Percentiles rank a stretch among this genome's conserved stretches.
phyloP scores from a whole-genome alignment of 2,888 invertebrate species.

The Erpobdella octoculata region DNA sequence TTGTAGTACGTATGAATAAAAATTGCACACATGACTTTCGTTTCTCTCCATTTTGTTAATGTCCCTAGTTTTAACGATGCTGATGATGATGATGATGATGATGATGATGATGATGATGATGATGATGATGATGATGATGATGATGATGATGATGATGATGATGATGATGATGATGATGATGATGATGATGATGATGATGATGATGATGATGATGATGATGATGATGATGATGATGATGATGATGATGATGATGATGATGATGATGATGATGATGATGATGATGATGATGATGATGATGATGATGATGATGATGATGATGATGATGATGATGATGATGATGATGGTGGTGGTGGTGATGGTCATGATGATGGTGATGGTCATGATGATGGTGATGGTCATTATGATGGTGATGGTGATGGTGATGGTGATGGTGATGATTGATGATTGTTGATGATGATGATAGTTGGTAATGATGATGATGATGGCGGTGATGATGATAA shows the following conservation, averaged over 20 bases:
- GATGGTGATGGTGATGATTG: conserved; percentile 2
- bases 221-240: background rate
- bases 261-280: background rate
- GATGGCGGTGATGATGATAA: conserved; percentile 10
- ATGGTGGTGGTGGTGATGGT: conserved; percentile 13
- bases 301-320: conserved; percentile 27
- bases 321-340: conserved; percentile 20
- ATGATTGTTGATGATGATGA: background rate
- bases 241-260: background rate
- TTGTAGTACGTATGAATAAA: no score
- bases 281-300: conserved; percentile 13
- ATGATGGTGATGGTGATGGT: conserved; percentile 22
- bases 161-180: conserved; percentile 26
- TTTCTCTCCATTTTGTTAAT: no score
- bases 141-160: conserved; percentile 20
- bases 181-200: conserved; percentile 10
- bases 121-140: conserved; percentile 14
- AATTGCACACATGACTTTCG: no score
- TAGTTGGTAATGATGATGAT: conserved; percentile 18
- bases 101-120: background rate
- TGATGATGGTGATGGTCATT: conserved; percentile 26
- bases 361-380: conserved; percentile 7
- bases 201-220: conserved; percentile 25
- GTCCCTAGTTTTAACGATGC: background rate
- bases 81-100: background rate